Evolutionary conservation across 2,113 vertebrate genomes (phyloP), one percentile per base, ranked within the genome.

Genomic region (Syrrhaptes paradoxus): DNA sequence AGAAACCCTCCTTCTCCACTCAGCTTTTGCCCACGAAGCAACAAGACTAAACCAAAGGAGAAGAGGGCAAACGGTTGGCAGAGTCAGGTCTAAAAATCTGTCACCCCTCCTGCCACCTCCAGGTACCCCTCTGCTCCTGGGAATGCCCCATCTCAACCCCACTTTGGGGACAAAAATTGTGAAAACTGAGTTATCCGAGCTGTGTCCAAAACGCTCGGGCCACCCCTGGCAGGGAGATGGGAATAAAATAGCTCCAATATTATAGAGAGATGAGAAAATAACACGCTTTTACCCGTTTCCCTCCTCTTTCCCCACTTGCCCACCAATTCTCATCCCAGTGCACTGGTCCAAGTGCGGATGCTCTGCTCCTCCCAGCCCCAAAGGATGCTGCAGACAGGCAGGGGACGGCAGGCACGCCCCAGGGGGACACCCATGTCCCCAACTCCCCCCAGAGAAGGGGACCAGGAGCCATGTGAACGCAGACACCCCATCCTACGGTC

Each of bases 341-440:
- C 72, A 8, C 41, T 0, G 3, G 0, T 11, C 74, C 29, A 17
- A 24, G 13, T 17, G 2, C 1, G 18, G n/a, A 54, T 19, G 54
- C 14, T 13, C 73, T 15, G 52, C 57, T 78, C 66, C 48, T 74
- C 66, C 52, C 81, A 76, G 51, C 68, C 9, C 25, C 51, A 32
- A 22, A 26, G 0, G 4, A 38, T 4, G n/a, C 59, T 59, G 49
- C 36, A 46, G 77, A 12, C 0, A 6, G 18, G 67, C 34, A 80
- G 34, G 5, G n/a, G 22, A 28, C 20, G 26, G 16, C 48, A 55
- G 4, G 0, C 36, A 8, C 24, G 1, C 14, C 58, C 41, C 6
- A 1, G 51, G 22, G 80, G 26, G 31, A 63, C 14, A 1, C 62
- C 46, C 8, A 0, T 19, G 38, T 31, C 74, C 24, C 7, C 18